A percentile compares a stretch with the other conserved stretches of the same genome.
Evolutionary conservation across 2,888 invertebrate species (phyloP).

Genomic region (Phymatocera aterrima): DNA sequence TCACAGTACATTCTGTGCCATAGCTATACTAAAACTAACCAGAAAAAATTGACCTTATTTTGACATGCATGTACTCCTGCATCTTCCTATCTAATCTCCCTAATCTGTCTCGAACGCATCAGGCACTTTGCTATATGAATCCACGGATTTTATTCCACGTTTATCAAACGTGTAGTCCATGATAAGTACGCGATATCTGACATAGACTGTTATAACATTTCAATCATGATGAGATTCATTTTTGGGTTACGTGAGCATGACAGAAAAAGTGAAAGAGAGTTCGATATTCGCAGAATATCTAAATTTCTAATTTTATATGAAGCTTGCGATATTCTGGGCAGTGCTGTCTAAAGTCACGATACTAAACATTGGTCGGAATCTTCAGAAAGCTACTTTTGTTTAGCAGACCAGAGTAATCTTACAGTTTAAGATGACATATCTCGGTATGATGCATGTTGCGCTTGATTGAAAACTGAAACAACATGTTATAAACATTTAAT

Average conservation of each 20-base stretch:
- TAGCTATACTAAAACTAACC: not conserved
- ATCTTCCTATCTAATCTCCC: not conserved
- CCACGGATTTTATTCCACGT: not conserved
- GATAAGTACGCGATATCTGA: not conserved
- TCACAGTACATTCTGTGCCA: not conserved
- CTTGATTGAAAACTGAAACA: not conserved
- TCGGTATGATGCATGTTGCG: not conserved
- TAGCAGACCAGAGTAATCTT: not conserved
- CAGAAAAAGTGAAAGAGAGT: not conserved
- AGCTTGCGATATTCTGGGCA: not conserved
- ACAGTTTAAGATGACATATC: not conserved
- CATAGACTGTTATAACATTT: not conserved
- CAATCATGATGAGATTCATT: slow-evolving; percentile 1
- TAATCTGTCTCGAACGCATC: not conserved
- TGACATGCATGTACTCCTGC: not conserved
- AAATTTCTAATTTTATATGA: not conserved
- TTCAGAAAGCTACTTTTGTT: not conserved
- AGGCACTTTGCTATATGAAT: not conserved
- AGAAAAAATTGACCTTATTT: not conserved
- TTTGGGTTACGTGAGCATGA: not conserved
- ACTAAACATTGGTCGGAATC: not conserved
- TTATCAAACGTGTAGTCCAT: not conserved
- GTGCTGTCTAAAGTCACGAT: not conserved
- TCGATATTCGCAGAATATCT: too few species aligned
- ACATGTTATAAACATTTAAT: not conserved